Evolutionary conservation across 1,140 invertebrate genomes (phyloP).

Genomic region (Aleiodes sp.): DNA sequence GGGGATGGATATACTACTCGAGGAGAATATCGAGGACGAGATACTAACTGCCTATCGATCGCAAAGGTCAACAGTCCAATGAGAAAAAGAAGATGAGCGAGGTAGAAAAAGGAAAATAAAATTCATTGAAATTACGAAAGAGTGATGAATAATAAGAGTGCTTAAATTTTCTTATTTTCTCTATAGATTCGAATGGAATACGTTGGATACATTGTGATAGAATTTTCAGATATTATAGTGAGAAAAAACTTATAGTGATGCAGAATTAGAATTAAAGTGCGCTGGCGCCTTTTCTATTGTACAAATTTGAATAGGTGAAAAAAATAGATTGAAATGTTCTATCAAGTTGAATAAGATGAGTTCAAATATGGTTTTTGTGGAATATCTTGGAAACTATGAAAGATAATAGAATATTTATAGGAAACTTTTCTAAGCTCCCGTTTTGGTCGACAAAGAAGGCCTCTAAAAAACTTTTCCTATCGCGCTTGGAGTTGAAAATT

Average conservation of each 20-base stretch:
- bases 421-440: no score
- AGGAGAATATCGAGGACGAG: slow-evolving; percentile 49
- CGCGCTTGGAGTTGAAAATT: no score
- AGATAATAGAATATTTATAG: no score
- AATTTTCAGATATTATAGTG: slow-evolving; percentile 20
- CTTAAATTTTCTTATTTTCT: neutral
- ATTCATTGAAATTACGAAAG: neutral
- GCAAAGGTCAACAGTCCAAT: neutral
- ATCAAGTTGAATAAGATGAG: neutral
- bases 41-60: slow-evolving; percentile 36
- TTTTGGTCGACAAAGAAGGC: no score
- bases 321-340: neutral
- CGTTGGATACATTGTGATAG: slow-evolving; percentile 22
- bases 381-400: no score
- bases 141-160: slow-evolving; percentile 2
- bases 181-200: neutral
- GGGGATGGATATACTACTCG: slow-evolving; percentile 48
- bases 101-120: neutral
- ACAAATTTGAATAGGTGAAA: slow-evolving; percentile 22
- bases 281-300: slow-evolving; percentile 33
- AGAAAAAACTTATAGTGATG: neutral
- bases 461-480: no score
- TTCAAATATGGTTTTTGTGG: neutral
- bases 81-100: neutral
- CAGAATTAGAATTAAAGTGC: slow-evolving; percentile 24